phyloP scores from a whole-genome alignment of 2,888 invertebrate genomes.

The Poecilobothrus nobilitatus region DNA sequence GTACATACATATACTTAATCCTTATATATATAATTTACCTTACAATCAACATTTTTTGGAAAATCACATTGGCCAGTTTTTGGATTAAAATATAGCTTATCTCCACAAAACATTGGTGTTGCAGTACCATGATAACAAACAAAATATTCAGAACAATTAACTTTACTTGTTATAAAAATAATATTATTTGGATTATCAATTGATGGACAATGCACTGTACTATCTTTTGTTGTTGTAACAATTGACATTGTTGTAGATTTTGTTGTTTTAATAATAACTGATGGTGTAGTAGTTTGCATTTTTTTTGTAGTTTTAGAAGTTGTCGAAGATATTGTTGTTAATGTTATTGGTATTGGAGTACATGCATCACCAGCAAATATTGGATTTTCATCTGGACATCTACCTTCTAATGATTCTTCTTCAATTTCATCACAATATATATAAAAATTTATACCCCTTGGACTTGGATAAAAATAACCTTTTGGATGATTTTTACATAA shows the following conservation, averaged over 20 bases:
- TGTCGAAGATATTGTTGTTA: constrained; percentile 25
- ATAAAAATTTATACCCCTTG: neutral
- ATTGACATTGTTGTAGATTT: neutral
- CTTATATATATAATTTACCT: constrained; percentile 28
- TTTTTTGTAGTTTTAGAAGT: neutral
- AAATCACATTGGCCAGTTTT: constrained; percentile 34
- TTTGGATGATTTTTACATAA: constrained; percentile 25
- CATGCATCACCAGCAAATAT: constrained; percentile 32
- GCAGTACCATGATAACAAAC: constrained; percentile 33
- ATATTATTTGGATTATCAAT: constrained; percentile 29
- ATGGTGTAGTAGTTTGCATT: neutral
- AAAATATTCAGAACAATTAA: constrained; percentile 35
- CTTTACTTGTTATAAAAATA: constrained; percentile 29
- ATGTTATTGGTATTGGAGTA: constrained; percentile 30
- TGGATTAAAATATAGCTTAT: constrained; percentile 33
- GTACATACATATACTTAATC: constrained; percentile 24
- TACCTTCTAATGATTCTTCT: constrained; percentile 25
- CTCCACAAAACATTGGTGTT: constrained; percentile 33
- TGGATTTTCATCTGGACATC: constrained; percentile 30
- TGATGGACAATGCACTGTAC: constrained; percentile 26
- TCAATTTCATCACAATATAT: constrained; percentile 11
- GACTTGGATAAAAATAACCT: neutral
- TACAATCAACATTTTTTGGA: constrained; percentile 32
- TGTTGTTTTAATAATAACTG: constrained; percentile 6
- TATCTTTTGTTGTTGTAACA: constrained; percentile 9